Conservation (phyloP, 2,113 vertebrate genomes). For the Uria lomvia region DNA sequence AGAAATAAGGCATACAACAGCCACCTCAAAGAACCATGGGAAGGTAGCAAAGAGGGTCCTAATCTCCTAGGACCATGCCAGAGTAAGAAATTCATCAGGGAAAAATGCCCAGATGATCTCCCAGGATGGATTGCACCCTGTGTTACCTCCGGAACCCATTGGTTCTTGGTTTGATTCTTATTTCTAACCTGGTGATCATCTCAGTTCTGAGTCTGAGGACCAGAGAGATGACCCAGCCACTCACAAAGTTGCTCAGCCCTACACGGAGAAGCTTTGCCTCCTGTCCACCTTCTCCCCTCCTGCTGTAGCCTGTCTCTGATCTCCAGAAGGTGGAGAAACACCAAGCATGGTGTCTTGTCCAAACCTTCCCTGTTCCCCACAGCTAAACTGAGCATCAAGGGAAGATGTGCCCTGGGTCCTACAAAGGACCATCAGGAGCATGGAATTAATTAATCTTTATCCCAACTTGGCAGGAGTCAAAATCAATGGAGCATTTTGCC, state of each 20-base stretch:
- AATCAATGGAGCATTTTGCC: background rate
- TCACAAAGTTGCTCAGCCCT: rapidly evolving
- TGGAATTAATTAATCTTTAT: background rate
- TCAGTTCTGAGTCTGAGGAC: background rate
- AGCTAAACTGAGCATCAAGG: background rate
- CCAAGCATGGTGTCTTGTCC: background rate
- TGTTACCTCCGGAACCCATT: background rate
- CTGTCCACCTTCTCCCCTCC: background rate
- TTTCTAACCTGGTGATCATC: background rate
- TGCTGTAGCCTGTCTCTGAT: background rate
- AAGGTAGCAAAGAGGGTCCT: background rate
- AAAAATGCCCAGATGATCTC: background rate
- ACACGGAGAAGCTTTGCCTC: background rate
- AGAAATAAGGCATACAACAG: background rate
- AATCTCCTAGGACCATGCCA: background rate
- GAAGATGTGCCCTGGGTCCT: background rate
- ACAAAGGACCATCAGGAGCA: background rate
- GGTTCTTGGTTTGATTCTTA: background rate
- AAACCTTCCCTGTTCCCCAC: background rate
- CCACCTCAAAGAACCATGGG: background rate
- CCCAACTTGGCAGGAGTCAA: background rate
- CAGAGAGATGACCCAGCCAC: background rate
- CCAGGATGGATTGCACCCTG: background rate
- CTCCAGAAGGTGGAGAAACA: background rate
- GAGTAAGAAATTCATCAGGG: background rate